A percentile compares a stretch with the other conserved stretches of the same genome.
Conservation (phyloP, 2,113 vertebrate genomes). For the Rousettus leschenaultii region DNA sequence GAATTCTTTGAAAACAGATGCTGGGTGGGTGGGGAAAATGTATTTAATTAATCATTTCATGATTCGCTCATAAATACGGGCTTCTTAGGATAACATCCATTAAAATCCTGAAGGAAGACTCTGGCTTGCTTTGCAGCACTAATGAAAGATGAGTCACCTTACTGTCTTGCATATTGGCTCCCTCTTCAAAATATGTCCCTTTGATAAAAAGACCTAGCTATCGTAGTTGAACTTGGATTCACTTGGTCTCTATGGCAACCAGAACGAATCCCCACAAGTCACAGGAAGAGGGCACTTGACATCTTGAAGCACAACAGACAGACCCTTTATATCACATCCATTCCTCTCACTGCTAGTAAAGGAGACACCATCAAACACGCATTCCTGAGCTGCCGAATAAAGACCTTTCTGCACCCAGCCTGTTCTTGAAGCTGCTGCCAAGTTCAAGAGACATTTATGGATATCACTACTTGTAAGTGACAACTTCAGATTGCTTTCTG, state of each 20-base stretch:
- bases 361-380: constrained; percentile 35
- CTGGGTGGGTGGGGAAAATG: constrained; percentile 37
- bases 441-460: background rate
- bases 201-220: constrained; percentile 73
- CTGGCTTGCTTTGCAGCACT: background rate
- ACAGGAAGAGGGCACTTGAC: constrained; percentile 81
- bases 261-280: constrained; percentile 77
- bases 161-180: constrained; percentile 70
- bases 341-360: constrained; percentile 67
- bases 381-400: constrained; percentile 57
- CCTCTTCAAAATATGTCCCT: constrained; percentile 74
- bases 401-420: constrained; percentile 56
- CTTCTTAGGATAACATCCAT: constrained; percentile 50
- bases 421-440: background rate
- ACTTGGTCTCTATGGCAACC: constrained; percentile 84
- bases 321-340: constrained; percentile 62
- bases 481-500: constrained; percentile 64
- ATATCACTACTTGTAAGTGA: background rate
- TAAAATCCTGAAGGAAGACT: constrained; percentile 30
- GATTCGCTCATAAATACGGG: constrained; percentile 49
- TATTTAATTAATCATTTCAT: constrained; percentile 54
- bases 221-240: constrained; percentile 80
- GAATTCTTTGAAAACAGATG: constrained; percentile 40
- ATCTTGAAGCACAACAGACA: constrained; percentile 75
- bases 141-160: constrained; percentile 69